Base-by-base conservation (phyloP, 2,797 vertebrate species). In the Coendou prehensilis region DNA sequence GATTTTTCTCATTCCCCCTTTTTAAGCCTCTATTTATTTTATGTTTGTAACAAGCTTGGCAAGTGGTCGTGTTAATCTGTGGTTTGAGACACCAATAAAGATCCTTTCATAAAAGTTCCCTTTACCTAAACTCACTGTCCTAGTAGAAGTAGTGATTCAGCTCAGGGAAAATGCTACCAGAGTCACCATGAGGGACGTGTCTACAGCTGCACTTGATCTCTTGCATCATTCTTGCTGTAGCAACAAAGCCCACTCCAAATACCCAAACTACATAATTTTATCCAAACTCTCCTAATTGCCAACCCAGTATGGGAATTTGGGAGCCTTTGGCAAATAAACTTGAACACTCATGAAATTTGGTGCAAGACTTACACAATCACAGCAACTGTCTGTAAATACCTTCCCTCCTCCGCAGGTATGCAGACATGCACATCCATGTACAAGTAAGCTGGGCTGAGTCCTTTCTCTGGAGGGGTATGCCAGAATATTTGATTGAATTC, bases 161-260 rank as follows among this genome's bases (percentile, higher is more conserved):
- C 88, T 93, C 93, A 88, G 91, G 91, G 61, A 91, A 79, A 64
- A 23, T 8, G 56, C 54, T 75, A 9, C 47, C 10, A 37, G 82
- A 26, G 52, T 88, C 78, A 50, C 73, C 47, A 1, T 0, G 18
- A 84, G 75, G 56, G 57, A 45, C 0, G 2, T 20, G 23, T 86
- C 92, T 79, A 37, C 0, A 47, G 54, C 92, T 93, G 97, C 52
- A 0, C 57, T 85, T 87, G 11, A 50, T 23, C n/a, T 93, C 95
- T 98, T 96, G 94, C 86, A 96, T 94, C 97, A 96, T 87, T 73
- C 87, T 93, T 97, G 87, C 97, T 97, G 73, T 96, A 95, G 97
- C 97, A 97, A 98, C 94, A 71, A 82, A 96, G 87, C 91, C 96
- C 94, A 79, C 69, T 89, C 79, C 15, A 3, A 97, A 91, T 75